phyloP scores from a whole-genome alignment of 2,888 invertebrate genomes.

The Autographa pulchrina region DNA sequence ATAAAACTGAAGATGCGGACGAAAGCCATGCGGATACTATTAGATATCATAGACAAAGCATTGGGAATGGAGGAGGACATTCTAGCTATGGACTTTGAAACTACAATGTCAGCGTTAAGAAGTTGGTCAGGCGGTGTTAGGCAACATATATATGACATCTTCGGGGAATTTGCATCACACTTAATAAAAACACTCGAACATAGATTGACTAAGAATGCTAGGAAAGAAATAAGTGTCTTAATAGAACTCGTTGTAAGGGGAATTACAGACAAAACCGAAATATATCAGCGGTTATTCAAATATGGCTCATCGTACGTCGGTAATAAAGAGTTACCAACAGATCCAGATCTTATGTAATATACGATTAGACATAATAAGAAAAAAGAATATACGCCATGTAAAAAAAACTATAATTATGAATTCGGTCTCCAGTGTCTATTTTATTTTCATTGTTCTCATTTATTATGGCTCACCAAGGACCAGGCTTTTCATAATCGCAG shows the following conservation, averaged over 20 bases:
- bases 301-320: conserved; percentile 64
- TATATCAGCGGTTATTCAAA: conserved; percentile 57
- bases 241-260: conserved; percentile 61
- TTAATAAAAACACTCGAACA: conserved; percentile 48
- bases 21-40: conserved; percentile 64
- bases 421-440: neutral
- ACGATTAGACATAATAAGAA: neutral
- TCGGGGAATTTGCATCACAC: conserved; percentile 44
- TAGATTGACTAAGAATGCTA: conserved; percentile 54
- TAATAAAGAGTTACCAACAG: conserved; percentile 27
- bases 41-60: conserved; percentile 71
- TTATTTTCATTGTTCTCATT: too few relatives aligned
- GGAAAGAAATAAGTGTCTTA: conserved; percentile 64
- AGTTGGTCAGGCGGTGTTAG: conserved; percentile 48
- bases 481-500: too few relatives aligned
- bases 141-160: conserved; percentile 41
- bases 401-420: too few relatives aligned
- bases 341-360: neutral
- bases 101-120: conserved; percentile 47
- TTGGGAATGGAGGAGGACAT: conserved; percentile 57
- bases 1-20: conserved; percentile 44
- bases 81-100: conserved; percentile 57
- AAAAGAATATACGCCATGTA: neutral
- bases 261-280: conserved; percentile 30
- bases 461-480: too few relatives aligned